Base-by-base conservation (phyloP, 2,113 vertebrate genomes). In the Halichoeres trimaculatus region DNA sequence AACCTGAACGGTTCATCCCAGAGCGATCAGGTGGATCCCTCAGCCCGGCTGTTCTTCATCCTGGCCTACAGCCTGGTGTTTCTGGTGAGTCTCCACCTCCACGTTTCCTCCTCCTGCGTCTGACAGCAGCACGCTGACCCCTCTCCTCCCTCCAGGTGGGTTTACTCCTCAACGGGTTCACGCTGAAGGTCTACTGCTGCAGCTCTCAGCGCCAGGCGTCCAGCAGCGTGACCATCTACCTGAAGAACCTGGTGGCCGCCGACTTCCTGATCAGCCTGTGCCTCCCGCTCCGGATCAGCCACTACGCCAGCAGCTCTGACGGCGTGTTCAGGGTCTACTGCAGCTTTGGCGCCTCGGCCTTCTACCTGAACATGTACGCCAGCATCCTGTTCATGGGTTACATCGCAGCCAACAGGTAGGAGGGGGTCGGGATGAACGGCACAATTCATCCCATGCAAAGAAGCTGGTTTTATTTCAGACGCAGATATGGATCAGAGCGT, bases 371-470 rank as follows among this genome's bases (percentile, higher is more conserved):
- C 87, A 93, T 92, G 91, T 94, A 94, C 10, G 89, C 91, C 76
- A 94, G 94, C 91, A 93, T 94, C 70, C 76, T 93, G 63, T 94
- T 94, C 88, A 93, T 94, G 92, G 91, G 91, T 0, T 92, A 89
- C 80, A 90, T 94, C 13, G 93, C 93, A 0, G 90, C 84, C 1
- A 91, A 93, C 88, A 91, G 93, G 93, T 93, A 85, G 50, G 85
- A 43, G 54, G 6, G 20, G 6, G 8, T 19, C 2, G 10, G 1
- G 8, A 6, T 6, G 30, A 30, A n/a, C n/a, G n/a, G n/a, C n/a
- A n/a, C n/a, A n/a, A n/a, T n/a, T n/a, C n/a, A n/a, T n/a, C n/a
- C n/a, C n/a, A n/a, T n/a, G n/a, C n/a, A n/a, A n/a, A n/a, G n/a
- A n/a, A n/a, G n/a, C n/a, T n/a, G n/a, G n/a, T n/a, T n/a, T n/a